phyloP scores from a whole-genome alignment of 2,797 vertebrate genomes.

The Leptodactylus fallax region DNA sequence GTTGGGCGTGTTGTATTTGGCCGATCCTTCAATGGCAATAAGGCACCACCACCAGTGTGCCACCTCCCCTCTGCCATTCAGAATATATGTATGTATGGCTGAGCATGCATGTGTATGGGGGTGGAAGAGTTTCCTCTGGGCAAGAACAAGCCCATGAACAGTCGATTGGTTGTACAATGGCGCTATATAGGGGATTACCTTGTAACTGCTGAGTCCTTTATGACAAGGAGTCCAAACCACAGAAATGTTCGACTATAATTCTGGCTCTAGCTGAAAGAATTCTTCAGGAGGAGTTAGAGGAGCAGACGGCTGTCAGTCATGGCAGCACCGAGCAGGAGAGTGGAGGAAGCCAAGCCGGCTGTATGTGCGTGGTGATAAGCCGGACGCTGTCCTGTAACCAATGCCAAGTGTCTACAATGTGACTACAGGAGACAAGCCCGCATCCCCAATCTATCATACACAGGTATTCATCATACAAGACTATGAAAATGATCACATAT shows the following conservation, averaged over 20 bases:
- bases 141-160: too few relatives aligned
- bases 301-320: conserved; percentile 13
- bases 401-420: not conserved
- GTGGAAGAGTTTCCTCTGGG: too few relatives aligned
- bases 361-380: conserved; percentile 49
- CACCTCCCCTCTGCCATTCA: too few relatives aligned
- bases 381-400: conserved; percentile 38
- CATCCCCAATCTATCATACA: not conserved
- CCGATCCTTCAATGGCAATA: too few relatives aligned
- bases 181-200: too few relatives aligned
- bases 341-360: conserved; percentile 51
- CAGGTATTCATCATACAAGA: too few relatives aligned
- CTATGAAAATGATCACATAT: not conserved
- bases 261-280: not conserved
- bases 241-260: not conserved
- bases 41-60: too few relatives aligned
- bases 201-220: too few relatives aligned
- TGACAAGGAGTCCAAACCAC: not conserved
- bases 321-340: not conserved
- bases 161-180: too few relatives aligned
- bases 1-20: too few relatives aligned
- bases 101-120: too few relatives aligned
- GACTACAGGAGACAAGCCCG: conserved; percentile 26
- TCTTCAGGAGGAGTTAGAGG: not conserved
- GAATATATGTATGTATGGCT: too few relatives aligned